Conservation (phyloP, 2,113 vertebrate genomes). For the Sapayoa aenigma region DNA sequence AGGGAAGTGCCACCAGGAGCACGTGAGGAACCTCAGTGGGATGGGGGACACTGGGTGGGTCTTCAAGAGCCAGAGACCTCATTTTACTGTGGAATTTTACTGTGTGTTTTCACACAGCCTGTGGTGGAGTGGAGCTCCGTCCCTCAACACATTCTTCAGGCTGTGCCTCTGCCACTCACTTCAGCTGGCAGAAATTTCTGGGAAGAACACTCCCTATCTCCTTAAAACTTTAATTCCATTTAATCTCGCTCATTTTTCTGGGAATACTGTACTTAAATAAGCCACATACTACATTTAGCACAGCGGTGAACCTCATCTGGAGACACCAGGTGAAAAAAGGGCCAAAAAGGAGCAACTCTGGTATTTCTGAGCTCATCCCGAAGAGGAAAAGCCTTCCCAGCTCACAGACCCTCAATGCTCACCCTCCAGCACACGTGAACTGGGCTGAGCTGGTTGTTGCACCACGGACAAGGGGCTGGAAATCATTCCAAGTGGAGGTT, state of each 20-base stretch:
- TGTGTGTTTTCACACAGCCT: neutral
- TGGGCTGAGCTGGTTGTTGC: accelerated
- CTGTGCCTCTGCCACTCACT: accelerated
- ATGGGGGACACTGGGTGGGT: neutral
- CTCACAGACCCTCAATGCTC: neutral
- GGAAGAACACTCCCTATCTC: neutral
- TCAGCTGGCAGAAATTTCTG: neutral
- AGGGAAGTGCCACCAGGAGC: neutral
- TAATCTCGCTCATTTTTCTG: neutral
- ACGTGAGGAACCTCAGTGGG: neutral
- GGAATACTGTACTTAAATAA: neutral
- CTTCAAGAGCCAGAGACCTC: neutral
- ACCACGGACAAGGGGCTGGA: too few relatives aligned
- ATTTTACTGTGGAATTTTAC: neutral
- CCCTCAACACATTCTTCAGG: neutral
- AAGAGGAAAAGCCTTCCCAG: neutral
- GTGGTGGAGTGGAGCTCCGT: accelerated
- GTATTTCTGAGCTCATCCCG: neutral
- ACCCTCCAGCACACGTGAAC: neutral
- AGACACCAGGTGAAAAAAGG: neutral
- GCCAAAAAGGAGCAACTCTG: too few relatives aligned
- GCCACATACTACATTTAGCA: accelerated
- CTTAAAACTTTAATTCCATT: neutral
- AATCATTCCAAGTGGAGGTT: neutral
- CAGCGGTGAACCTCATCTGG: neutral